Base-by-base conservation (phyloP, 2,888 invertebrate species). In the Antitype chi region DNA sequence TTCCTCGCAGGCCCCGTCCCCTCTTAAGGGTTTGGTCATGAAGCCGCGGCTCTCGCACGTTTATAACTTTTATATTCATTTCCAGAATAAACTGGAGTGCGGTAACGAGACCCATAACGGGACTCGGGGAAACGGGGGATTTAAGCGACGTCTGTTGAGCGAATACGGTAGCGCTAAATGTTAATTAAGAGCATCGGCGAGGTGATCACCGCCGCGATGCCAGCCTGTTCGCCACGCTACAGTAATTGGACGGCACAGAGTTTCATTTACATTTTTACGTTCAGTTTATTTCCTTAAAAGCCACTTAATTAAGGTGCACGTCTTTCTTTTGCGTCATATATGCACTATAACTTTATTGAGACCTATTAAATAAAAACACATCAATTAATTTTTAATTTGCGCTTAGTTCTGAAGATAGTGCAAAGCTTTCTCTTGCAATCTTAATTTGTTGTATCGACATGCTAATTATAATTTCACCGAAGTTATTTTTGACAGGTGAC, bases 181-280 rank as follows among this genome's bases (percentile, higher is more conserved):
- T 94, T 96, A 96, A 96, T 96, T 96, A 95, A 95, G 93, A 93
- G 89, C 94, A 95, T 94, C 95, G 91, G 83, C 78, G 89, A 92
- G 93, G 93, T 92, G 95, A 95, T 95, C 95, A 90, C 89, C 89
- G 90, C 90, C 90, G 90, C 90, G 91, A 91, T 90, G 88, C 89
- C 87, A 59, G 85, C 70, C 55, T 85, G 85, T 85, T 86, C 90
- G 80, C 89, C 89, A 88, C 88, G 90, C 88, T 87, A 80, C 87
- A 75, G 92, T 95, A 95, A 95, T 95, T 95, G 94, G 93, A 92
- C 90, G 86, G 67, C 88, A 87, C 85, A 88, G 89, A 87, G 90
- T 91, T 92, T 90, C 87, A 93, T 93, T 93, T 91, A 92, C 90
- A 94, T 93, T 93, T 93, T 94, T 91, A 91, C 87, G 78, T 90